Evolutionary conservation across 2,888 invertebrate genomes (phyloP).

Genomic region (Callinectes sapidus): DNA sequence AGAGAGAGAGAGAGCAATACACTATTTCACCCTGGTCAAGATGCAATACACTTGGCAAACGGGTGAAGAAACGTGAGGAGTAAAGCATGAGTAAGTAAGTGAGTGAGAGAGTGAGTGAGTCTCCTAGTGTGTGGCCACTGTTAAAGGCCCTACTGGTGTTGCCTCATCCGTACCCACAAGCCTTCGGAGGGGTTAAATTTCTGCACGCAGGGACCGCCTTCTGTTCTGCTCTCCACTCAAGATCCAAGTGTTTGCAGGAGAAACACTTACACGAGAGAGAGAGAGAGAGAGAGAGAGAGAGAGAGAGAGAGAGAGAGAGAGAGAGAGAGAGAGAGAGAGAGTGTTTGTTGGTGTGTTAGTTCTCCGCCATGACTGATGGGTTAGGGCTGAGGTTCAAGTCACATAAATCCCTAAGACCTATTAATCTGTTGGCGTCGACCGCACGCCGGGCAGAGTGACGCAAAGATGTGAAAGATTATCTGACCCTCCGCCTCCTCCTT

Average conservation of each 20-base stretch:
- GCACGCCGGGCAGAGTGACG: background rate
- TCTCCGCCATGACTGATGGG: background rate
- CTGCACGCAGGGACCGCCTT: background rate
- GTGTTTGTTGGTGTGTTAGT: background rate
- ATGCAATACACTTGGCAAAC: background rate
- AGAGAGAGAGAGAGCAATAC: background rate
- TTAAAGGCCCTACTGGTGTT: background rate
- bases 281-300: background rate
- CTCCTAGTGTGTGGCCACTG: background rate
- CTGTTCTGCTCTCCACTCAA: background rate
- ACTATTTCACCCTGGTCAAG: background rate
- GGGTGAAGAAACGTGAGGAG: background rate
- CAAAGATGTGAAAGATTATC: background rate
- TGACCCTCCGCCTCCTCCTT: background rate
- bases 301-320: background rate
- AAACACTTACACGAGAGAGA: background rate
- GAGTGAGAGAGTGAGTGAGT: background rate
- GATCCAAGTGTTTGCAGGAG: slow-evolving; percentile 22
- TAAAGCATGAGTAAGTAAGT: no score
- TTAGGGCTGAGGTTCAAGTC: background rate
- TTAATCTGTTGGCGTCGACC: background rate
- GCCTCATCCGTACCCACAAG: slow-evolving; percentile 8
- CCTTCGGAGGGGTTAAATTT: background rate
- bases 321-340: background rate
- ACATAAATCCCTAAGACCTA: background rate